Percentiles rank a stretch among this genome's conserved stretches.
These are phyloP conservation scores for Stegodyphus dumicola DNA, from an alignment of 1,140 invertebrate genomes.

Conservation along the genomic window DNA sequence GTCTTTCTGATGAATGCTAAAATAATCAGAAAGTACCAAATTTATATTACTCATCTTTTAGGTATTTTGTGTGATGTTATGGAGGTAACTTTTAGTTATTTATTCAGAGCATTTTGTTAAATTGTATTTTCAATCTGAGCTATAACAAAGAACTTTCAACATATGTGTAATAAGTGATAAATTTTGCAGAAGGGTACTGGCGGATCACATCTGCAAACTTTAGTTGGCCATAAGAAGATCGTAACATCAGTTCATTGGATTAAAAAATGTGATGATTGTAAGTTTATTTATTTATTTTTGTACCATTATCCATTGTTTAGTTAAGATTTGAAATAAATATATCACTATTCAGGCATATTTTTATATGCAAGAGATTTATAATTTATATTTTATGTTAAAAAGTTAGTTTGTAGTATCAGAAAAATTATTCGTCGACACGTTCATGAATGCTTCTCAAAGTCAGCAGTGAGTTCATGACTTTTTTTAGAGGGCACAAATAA, in stretches of 20 bases:
- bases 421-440: too few species aligned
- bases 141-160: background rate
- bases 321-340: conserved; percentile 30
- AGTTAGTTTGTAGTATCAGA: too few species aligned
- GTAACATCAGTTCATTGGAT: conserved; percentile 86
- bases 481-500: too few species aligned
- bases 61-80: background rate
- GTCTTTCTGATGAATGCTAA: background rate
- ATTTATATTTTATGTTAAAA: too few species aligned
- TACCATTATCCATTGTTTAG: conserved; percentile 35
- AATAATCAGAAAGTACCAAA: background rate
- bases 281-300: conserved; percentile 45
- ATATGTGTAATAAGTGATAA: background rate
- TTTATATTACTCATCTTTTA: background rate
- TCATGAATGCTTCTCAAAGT: too few species aligned
- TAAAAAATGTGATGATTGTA: conserved; percentile 49
- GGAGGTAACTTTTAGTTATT: background rate
- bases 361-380: background rate
- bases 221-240: conserved; percentile 74
- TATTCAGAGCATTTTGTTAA: background rate
- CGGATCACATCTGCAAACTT: conserved; percentile 72
- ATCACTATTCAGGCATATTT: conserved; percentile 33
- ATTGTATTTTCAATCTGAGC: background rate
- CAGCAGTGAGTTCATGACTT: too few species aligned
- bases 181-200: conserved; percentile 42